Percentiles rank a stretch among this genome's conserved stretches.
phyloP scores from a whole-genome alignment of 2,888 invertebrate genomes.

The Mimachlamys varia region DNA sequence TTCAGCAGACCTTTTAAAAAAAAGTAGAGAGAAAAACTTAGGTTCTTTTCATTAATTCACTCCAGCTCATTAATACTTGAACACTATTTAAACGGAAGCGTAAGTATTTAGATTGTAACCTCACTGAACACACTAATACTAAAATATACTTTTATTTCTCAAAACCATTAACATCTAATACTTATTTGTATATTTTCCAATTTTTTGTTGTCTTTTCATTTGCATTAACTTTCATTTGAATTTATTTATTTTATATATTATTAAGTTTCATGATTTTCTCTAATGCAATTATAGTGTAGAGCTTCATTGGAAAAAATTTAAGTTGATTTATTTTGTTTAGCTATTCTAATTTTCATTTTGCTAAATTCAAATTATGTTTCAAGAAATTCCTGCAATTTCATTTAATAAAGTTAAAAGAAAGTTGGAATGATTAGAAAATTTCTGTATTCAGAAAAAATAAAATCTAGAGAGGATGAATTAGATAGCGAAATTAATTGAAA shows the following conservation, averaged over 20 bases:
- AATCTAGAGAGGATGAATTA: not conserved
- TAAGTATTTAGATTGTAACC: not conserved
- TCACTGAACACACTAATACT: not conserved
- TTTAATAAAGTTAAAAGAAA: not conserved
- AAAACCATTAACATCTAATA: not conserved
- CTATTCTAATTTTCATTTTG: not conserved
- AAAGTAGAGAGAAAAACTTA: not conserved
- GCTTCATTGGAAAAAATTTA: slow-evolving; percentile 1
- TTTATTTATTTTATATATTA: not conserved
- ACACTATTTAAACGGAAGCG: not conserved
- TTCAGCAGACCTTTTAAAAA: not conserved
- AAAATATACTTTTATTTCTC: not conserved
- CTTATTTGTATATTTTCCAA: not conserved
- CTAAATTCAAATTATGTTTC: slow-evolving; percentile 4
- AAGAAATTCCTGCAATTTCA: slow-evolving; percentile 25
- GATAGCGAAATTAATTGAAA: not conserved
- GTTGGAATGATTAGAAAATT: not conserved
- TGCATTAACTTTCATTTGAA: not conserved
- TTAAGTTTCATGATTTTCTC: not conserved
- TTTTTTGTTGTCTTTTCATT: not conserved
- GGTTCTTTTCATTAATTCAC: not conserved
- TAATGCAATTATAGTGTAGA: not conserved
- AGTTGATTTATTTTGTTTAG: not conserved
- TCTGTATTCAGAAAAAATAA: not conserved
- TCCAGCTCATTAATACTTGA: not conserved